phyloP scores from a whole-genome alignment of 2,888 invertebrate species.

The Sphaeridia pumilis region DNA sequence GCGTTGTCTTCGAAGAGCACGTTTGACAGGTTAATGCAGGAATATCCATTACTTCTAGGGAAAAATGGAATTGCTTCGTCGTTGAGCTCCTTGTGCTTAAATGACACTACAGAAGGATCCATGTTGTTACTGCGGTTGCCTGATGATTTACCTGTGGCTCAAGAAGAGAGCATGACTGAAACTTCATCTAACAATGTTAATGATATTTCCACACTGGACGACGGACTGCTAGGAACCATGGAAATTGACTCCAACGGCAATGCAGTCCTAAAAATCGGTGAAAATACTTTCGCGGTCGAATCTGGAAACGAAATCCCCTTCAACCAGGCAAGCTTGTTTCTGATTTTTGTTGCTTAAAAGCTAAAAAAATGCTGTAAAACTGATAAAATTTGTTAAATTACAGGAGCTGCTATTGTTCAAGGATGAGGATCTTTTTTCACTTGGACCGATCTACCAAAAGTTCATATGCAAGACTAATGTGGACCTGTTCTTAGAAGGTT shows the following conservation, averaged over 20 bases:
- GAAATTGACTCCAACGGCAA: conserved; percentile 25
- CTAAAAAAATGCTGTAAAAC: neutral
- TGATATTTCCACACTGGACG: conserved; percentile 24
- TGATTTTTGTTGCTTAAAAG: neutral
- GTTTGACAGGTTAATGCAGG: neutral
- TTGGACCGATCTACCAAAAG: conserved; percentile 9
- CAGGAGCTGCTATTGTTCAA: conserved; percentile 20
- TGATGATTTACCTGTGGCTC: conserved; percentile 23
- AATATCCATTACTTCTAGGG: neutral
- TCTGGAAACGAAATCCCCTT: conserved; percentile 27
- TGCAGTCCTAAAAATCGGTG: conserved; percentile 25
- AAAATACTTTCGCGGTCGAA: conserved; percentile 25
- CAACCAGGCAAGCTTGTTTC: conserved; percentile 21
- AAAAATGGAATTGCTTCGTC: neutral
- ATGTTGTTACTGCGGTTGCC: conserved; percentile 28
- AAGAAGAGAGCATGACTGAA: conserved; percentile 1
- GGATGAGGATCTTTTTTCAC: conserved; percentile 4
- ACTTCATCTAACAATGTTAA: conserved; percentile 6
- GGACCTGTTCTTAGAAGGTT: neutral
- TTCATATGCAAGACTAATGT: conserved; percentile 9
- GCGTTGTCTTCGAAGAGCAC: too few species aligned
- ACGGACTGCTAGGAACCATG: conserved; percentile 26
- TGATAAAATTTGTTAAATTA: neutral
- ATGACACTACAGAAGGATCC: conserved; percentile 17
- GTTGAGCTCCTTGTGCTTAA: conserved; percentile 11